A percentile compares a stretch with the other conserved stretches of the same genome.
phyloP scores from a whole-genome alignment of 2,888 invertebrate genomes.

The Aquatica leii region DNA sequence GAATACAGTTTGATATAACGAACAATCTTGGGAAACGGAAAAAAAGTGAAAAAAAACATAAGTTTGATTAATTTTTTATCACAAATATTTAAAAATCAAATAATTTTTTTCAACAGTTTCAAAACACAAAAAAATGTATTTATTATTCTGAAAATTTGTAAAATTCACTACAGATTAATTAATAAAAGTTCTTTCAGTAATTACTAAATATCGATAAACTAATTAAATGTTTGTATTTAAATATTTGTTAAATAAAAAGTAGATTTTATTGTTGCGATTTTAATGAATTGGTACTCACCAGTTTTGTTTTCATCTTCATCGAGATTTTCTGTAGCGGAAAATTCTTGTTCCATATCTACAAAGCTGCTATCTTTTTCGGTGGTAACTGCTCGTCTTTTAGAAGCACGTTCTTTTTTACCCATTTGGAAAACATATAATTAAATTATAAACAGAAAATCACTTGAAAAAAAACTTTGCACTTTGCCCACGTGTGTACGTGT shows the following conservation, averaged over 20 bases:
- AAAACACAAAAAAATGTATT: too few species aligned
- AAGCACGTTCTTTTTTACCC: conserved; percentile 22
- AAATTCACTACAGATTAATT: too few species aligned
- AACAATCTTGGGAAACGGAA: too few species aligned
- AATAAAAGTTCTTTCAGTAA: too few species aligned
- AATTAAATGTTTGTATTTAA: background rate
- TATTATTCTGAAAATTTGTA: too few species aligned
- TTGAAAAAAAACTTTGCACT: conserved; percentile 1
- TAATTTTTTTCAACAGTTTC: too few species aligned
- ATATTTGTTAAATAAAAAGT: background rate
- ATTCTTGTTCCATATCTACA: conserved; percentile 16
- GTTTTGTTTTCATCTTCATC: conserved; percentile 16
- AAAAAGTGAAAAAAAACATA: too few species aligned
- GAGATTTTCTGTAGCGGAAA: background rate
- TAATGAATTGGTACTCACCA: conserved; percentile 16
- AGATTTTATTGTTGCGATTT: background rate
- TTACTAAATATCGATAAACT: too few species aligned
- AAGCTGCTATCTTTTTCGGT: conserved; percentile 17
- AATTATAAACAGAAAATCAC: background rate
- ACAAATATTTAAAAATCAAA: too few species aligned
- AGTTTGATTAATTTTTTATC: too few species aligned
- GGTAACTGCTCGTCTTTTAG: conserved; percentile 21
- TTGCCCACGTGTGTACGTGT: background rate
- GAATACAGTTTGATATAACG: too few species aligned
- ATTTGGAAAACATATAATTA: background rate